A percentile compares a stretch with the other conserved stretches of the same genome.
phyloP scores from a whole-genome alignment of 2,888 invertebrate genomes.

The Drosophila testacea region DNA sequence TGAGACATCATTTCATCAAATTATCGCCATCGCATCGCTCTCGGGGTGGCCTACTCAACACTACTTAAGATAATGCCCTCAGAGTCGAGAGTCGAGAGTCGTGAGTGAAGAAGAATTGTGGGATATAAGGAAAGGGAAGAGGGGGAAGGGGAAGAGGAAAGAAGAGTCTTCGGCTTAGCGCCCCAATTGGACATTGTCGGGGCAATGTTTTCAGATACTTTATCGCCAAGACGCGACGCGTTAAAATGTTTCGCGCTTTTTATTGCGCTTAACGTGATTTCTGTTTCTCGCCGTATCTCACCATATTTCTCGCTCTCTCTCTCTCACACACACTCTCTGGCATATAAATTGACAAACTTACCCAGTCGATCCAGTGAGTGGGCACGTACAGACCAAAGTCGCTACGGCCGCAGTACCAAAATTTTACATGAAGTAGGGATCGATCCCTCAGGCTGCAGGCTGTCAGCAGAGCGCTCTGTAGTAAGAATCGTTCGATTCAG shows the following conservation, averaged over 20 bases:
- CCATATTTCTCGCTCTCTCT: conserved; percentile 20
- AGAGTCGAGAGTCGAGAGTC: conserved; percentile 6
- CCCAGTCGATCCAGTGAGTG: no score
- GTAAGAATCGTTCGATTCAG: no score
- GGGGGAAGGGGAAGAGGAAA: no score
- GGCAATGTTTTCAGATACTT: conserved; percentile 79
- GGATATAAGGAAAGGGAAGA: no score
- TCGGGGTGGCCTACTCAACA: conserved; percentile 64
- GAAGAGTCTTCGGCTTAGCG: conserved; percentile 59
- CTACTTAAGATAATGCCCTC: conserved; percentile 76
- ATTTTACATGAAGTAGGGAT: no score
- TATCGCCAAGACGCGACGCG: conserved; percentile 75
- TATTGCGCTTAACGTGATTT: conserved; percentile 80
- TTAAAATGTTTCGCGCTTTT: conserved; percentile 81
- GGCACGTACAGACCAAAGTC: no score
- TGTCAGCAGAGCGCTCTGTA: no score
- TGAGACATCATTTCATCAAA: conserved; percentile 80
- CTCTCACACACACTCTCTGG: conserved; percentile 16
- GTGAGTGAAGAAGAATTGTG: background rate
- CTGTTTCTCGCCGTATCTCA: conserved; percentile 24
- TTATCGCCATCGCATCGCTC: conserved; percentile 61
- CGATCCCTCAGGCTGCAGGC: no score
- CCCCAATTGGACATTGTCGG: conserved; percentile 67
- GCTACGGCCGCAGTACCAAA: no score
- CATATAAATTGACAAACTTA: conserved; percentile 80